Conservation (phyloP, 2,113 vertebrate species). For the Caranx melampygus region DNA sequence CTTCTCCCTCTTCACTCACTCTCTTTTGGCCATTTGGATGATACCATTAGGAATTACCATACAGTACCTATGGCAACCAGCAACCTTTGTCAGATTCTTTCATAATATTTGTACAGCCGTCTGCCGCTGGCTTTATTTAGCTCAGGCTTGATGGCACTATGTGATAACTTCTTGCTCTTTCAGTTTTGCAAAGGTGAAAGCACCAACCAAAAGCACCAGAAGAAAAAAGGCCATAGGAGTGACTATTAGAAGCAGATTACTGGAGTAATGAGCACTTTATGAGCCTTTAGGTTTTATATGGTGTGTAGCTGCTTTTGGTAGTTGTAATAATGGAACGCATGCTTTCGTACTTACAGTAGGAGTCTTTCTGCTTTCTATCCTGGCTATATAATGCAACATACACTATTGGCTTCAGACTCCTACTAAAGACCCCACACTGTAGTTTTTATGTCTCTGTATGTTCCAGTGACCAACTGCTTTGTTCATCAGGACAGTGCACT, state of each 20-base stretch:
- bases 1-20: neutral
- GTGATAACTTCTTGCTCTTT: constrained; percentile 71
- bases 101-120: constrained; percentile 85
- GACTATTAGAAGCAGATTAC: constrained; percentile 33
- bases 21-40: constrained; percentile 60
- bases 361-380: neutral
- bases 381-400: neutral
- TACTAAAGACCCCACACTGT: neutral
- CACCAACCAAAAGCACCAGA: constrained; percentile 35
- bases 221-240: constrained; percentile 12
- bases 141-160: constrained; percentile 65
- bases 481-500: constrained; percentile 14
- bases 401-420: neutral
- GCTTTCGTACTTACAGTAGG: neutral
- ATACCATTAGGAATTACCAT: constrained; percentile 86
- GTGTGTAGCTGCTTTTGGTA: constrained; percentile 10
- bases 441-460: constrained; percentile 9
- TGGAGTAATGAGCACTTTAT: constrained; percentile 11
- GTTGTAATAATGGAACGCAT: neutral
- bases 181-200: constrained; percentile 56
- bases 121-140: constrained; percentile 80
- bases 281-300: neutral
- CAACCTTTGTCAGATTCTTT: constrained; percentile 85
- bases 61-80: constrained; percentile 87
- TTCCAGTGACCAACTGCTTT: constrained; percentile 22